These are phyloP conservation scores for Reinhardtius hippoglossoides DNA, from an alignment of 2,113 vertebrate species.

Conservation along the genomic window DNA sequence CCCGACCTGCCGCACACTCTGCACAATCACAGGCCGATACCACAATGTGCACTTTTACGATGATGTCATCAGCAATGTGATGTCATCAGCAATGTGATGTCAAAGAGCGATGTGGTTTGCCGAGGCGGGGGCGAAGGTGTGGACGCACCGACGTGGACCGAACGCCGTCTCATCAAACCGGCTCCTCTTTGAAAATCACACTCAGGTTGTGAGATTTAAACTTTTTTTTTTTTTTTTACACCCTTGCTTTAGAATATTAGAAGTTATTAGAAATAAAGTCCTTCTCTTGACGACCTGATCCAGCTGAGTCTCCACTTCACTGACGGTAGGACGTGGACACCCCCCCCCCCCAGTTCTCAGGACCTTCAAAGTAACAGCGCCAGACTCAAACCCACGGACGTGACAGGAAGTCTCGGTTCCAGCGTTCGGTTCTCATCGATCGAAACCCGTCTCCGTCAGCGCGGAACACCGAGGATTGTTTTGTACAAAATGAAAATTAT, in stretches of 20 bases:
- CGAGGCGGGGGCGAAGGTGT: neutral
- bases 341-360: slow-evolving; percentile 29
- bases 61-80: too few relatives aligned
- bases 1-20: neutral
- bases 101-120: neutral
- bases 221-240: too few relatives aligned
- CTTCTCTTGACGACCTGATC: too few relatives aligned
- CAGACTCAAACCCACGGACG: neutral
- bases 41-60: too few relatives aligned
- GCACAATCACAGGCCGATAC: slow-evolving; percentile 19
- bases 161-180: neutral
- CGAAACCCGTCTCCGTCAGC: neutral
- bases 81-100: too few relatives aligned
- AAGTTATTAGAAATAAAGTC: too few relatives aligned
- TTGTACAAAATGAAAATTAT: slow-evolving; percentile 19
- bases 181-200: slow-evolving; percentile 1
- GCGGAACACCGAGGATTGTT: slow-evolving; percentile 5
- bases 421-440: slow-evolving; percentile 12
- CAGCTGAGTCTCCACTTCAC: neutral
- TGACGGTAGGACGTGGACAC: slow-evolving; percentile 38
- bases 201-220: neutral
- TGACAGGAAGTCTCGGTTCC: neutral
- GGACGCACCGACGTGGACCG: slow-evolving; percentile 1
- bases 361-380: slow-evolving; percentile 31
- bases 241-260: too few relatives aligned